Percentiles rank a stretch among this genome's conserved stretches.
These are phyloP conservation scores for Brachypteracias leptosomus DNA, from an alignment of 2,113 vertebrate genomes.

Conservation along the genomic window DNA sequence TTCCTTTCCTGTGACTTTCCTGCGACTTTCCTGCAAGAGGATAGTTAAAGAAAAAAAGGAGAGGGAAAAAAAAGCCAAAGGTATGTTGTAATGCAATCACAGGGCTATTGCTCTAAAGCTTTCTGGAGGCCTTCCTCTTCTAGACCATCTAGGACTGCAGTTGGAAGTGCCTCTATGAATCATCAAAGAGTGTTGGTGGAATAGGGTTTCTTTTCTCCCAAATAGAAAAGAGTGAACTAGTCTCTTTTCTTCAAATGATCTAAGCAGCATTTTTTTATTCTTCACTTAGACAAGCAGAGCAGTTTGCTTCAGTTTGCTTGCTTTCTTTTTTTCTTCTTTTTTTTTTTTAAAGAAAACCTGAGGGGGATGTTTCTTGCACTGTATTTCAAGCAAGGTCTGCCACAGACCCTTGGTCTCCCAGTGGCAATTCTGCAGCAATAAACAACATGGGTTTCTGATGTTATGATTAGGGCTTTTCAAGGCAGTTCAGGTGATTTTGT, in stretches of 20 bases:
- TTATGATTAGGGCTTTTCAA: neutral
- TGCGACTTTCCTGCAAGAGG: neutral
- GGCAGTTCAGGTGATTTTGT: neutral
- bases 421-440: neutral
- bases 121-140: slow-evolving; percentile 8
- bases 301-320: neutral
- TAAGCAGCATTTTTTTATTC: neutral
- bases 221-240: neutral
- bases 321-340: neutral
- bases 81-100: neutral
- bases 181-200: neutral
- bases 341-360: neutral
- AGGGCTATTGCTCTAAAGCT: neutral
- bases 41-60: neutral
- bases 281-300: neutral
- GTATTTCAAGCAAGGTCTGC: neutral
- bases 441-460: neutral
- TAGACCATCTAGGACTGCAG: neutral
- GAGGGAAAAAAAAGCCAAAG: neutral
- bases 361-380: neutral
- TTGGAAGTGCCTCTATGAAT: neutral
- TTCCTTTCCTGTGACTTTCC: neutral
- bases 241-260: neutral
- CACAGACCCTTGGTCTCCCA: neutral
- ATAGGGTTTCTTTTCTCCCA: neutral